Base-by-base conservation (phyloP, 2,797 vertebrate species). In the Pangasius sanitwongsei region DNA sequence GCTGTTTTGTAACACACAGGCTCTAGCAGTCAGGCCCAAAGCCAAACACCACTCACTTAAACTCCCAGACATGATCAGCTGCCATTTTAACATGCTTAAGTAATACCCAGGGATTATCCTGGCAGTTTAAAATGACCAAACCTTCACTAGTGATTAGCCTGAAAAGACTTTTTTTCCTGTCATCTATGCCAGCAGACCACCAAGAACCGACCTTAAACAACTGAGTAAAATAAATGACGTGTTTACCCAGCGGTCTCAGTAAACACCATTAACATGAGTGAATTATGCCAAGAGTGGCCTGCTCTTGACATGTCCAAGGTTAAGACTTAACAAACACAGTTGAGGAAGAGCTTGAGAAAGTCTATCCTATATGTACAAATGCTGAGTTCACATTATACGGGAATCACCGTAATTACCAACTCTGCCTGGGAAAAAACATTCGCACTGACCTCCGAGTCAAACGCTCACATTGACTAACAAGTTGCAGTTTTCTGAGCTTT, bases 301-400 rank as follows among this genome's bases (percentile, higher is more conserved):
- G 69, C 50, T 83, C n/a, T 12, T 77, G 65, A 78, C 28, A n/a
- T 63, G 65, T 87, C 44, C 67, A 69, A 89, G 88, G 88, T 91
- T 87, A 87, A 69, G 34, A 20, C 81, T 77, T 31, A 72, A 34
- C 80, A 85, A 89, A 72, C 37, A 67, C 74, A 53, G 55, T 74
- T 25, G 85, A 84, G 55, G 53, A 75, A 61, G n/a, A 72, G 48
- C 78, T 86, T 87, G 83, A 87, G 82, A 87, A 88, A 87, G 61
- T 82, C 69, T 55, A n/a, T 48, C 34, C n/a, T 75, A 18, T 37
- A 77, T 23, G 28, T 31, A 69, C 59, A 28, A 55, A 55, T 50
- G 31, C 18, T 37, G 83, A 37, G 72, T 72, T 55, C 6, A 28
- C 48, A 50, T 85, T 67, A 85, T 72, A 83, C 3, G 2, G 37